Evolutionary conservation across 1,140 invertebrate species (phyloP).

Genomic region (Choristoneura fumiferana): DNA sequence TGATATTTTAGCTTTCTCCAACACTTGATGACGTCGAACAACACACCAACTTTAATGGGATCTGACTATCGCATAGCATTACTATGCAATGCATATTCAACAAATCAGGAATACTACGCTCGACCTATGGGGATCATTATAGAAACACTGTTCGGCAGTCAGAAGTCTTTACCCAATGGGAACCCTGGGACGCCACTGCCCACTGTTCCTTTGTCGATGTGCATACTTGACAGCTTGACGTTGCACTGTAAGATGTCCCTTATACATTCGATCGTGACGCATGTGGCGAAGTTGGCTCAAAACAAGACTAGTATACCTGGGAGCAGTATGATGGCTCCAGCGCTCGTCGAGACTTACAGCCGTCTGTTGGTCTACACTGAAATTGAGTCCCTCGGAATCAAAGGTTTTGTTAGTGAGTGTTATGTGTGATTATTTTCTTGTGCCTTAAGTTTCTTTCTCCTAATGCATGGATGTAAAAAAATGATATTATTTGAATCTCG

Average conservation of each 20-base stretch:
- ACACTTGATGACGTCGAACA: slow-evolving; percentile 87
- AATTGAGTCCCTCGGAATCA: slow-evolving; percentile 97
- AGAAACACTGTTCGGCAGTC: slow-evolving; percentile 89
- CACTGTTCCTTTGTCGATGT: slow-evolving; percentile 93
- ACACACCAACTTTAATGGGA: slow-evolving; percentile 82
- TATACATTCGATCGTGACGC: slow-evolving; percentile 95
- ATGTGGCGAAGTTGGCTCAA: slow-evolving; percentile 93
- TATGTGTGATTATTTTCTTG: slow-evolving; percentile 19
- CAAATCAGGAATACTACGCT: slow-evolving; percentile 90
- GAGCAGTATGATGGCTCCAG: slow-evolving; percentile 87
- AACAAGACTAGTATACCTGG: slow-evolving; percentile 87
- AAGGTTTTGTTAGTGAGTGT: slow-evolving; percentile 95
- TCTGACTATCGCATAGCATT: slow-evolving; percentile 94
- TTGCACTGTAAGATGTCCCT: slow-evolving; percentile 98
- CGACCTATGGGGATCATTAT: slow-evolving; percentile 93
- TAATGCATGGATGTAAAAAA: too few species aligned
- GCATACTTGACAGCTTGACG: slow-evolving; percentile 95
- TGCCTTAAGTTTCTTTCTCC: not conserved
- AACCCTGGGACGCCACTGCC: slow-evolving; percentile 79
- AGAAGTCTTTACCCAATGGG: slow-evolving; percentile 80
- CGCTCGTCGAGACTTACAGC: slow-evolving; percentile 96
- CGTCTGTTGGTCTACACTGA: slow-evolving; percentile 96
- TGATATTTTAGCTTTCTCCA: slow-evolving; percentile 85
- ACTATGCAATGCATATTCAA: slow-evolving; percentile 96
- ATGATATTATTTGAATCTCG: too few species aligned